phyloP scores from a whole-genome alignment of 2,797 vertebrate species.

The Decapterus maruadsi region DNA sequence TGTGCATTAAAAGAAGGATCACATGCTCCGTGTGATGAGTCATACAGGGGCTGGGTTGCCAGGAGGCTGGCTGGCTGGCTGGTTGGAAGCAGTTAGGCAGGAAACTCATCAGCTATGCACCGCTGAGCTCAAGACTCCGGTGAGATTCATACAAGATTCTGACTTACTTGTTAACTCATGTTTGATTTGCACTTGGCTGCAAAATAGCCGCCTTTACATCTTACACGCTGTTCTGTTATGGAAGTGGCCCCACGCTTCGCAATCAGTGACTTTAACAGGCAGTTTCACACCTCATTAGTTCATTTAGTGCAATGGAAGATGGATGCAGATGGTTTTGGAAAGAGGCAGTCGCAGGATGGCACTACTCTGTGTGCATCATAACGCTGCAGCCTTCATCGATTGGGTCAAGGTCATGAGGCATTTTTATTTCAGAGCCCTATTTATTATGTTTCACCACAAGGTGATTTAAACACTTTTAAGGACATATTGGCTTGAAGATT shows the following conservation, averaged over 20 bases:
- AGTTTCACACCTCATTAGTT: slow-evolving; percentile 75
- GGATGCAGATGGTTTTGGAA: slow-evolving; percentile 56
- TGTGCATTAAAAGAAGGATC: slow-evolving; percentile 64
- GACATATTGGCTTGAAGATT: background rate
- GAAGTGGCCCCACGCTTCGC: slow-evolving; percentile 45
- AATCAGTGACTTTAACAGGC: slow-evolving; percentile 72
- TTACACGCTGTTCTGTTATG: slow-evolving; percentile 57
- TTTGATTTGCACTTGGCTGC: slow-evolving; percentile 75
- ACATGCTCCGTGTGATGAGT: slow-evolving; percentile 79
- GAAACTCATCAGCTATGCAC: slow-evolving; percentile 77
- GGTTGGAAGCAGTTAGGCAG: slow-evolving; percentile 72
- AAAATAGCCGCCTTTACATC: slow-evolving; percentile 61
- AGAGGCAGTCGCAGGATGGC: slow-evolving; percentile 6
- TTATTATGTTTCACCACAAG: slow-evolving; percentile 17
- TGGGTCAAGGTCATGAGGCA: slow-evolving; percentile 40
- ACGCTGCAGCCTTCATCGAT: background rate
- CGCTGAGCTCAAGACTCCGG: slow-evolving; percentile 62
- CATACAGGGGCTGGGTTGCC: slow-evolving; percentile 73
- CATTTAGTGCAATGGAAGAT: slow-evolving; percentile 68
- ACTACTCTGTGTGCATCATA: background rate
- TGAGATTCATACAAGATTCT: slow-evolving; percentile 60
- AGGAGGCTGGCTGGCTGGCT: slow-evolving; percentile 71
- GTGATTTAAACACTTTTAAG: background rate
- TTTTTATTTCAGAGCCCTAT: background rate
- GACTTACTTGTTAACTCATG: slow-evolving; percentile 71